Base-by-base conservation (phyloP, 2,888 invertebrate species). In the Amiota mariae region DNA sequence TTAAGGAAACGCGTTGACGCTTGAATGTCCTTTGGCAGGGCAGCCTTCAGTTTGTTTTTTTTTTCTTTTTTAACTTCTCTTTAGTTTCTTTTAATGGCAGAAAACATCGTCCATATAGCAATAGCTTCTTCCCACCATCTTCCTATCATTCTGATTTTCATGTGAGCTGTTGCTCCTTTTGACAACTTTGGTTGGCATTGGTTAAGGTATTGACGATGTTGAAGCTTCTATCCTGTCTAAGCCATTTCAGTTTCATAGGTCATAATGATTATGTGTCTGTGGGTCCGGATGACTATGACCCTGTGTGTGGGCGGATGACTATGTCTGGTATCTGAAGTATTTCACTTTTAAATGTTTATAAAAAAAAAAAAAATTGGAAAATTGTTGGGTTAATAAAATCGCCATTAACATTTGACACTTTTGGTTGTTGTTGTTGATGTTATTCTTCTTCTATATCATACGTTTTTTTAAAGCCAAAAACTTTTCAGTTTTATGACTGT, bases 261-360 rank as follows among this genome's bases (percentile, higher is more conserved):
- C 59, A 59, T 36, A 36, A 36, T 36, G 36, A 36, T 36, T 36
- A 36, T 36, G 36, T 36, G 36, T 11, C 59, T 20, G 15, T 59
- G 54, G 20, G 18, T 1, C 54, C 6, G n/a, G 10, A 4, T 59
- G 20, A 18, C 18, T 57, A 10, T 15, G 18, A 0, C 2, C 24
- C 24, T 57, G n/a, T 10, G 57, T 15, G n/a, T 59, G 15, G 57
- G 11, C 57, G 59, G 15, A 9, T 20, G 59, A 18, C 59, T 36
- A 20, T 20, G 15, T 57, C 18, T 59, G 20, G 59, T 4, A 59
- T 59, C 20, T 59, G 18, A 59, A 59, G 59, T 59, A 59, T 59
- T 36, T 59, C 59, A 59, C 59, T 59, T 59, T 59, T 59, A 59
- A 59, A 59, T 8, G 59, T 15, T 59, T 24, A 59, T 59, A 59